Conservation (phyloP, 2,888 invertebrate genomes). For the Chymomyza fuscimana region DNA sequence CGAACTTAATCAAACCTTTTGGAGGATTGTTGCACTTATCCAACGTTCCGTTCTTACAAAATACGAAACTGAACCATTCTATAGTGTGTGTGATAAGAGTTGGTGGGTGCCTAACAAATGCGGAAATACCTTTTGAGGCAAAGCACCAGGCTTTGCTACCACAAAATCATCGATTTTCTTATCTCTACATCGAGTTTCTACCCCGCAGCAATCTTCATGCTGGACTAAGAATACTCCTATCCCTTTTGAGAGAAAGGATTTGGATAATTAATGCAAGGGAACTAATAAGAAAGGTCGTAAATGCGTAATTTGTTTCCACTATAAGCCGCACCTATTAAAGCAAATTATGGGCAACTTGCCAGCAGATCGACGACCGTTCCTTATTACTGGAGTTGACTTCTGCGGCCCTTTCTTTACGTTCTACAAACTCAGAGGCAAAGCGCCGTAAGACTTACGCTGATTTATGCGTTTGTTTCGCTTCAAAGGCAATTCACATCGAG, state of each 20-base stretch:
- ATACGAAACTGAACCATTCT: no score
- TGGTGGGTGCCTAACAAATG: no score
- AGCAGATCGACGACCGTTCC: conserved; percentile 28
- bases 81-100: no score
- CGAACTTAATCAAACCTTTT: no score
- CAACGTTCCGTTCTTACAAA: no score
- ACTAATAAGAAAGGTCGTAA: conserved; percentile 21
- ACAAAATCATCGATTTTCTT: no score
- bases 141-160: no score
- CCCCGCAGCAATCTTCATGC: conserved; percentile 22
- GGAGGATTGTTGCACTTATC: no score
- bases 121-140: no score
- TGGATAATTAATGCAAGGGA: neutral
- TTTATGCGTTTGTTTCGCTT: conserved; percentile 31
- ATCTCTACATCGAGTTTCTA: no score
- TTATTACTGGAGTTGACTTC: conserved; percentile 16
- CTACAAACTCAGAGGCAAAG: conserved; percentile 14
- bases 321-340: conserved; percentile 26
- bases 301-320: conserved; percentile 34
- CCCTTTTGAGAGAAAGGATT: conserved; percentile 34
- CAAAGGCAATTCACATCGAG: conserved; percentile 37
- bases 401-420: conserved; percentile 16
- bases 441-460: conserved; percentile 27
- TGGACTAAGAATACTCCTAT: conserved; percentile 29
- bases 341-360: conserved; percentile 42